Base-by-base conservation (phyloP, 2,888 invertebrate species). In the Cerastoderma edule region DNA sequence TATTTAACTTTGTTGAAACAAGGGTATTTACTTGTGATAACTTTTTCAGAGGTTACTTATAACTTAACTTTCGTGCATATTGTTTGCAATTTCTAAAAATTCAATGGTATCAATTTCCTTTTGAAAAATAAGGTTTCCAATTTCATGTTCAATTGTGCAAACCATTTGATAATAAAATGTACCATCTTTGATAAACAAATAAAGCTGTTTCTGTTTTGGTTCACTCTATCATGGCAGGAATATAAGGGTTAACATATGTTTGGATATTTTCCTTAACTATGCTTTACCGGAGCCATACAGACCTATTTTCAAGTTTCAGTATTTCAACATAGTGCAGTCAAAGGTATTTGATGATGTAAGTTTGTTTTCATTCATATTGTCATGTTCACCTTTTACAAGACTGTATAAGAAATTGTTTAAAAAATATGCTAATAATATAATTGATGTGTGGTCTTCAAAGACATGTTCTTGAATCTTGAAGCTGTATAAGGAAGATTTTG, bases 281-380 rank as follows among this genome's bases (percentile, higher is more conserved):
- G 6, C 33, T 22, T 5, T n/a, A 66, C 50, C 66, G 32, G 66
- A 66, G 22, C 48, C 32, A 35, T 92, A 80, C 74, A 82, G 89
- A 65, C 33, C 68, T 50, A 76, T 92, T 22, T 92, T 92, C 76
- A 79, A 72, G n/a, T 95, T 95, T 92, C 94, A 94, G 32, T 94
- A 94, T 89, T 96, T 96, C 92, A 96, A 96, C 92, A 89, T 94
- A 44, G 95, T 96, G 5, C 96, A 97, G 89, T 96, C 96, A 0
- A 93, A 93, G 83, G 94, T 96, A 13, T 94, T 96, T 77, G 95
- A 96, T 88, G 95, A 95, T 85, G 95, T 95, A 85, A 89, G 90
- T 88, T 73, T 53, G 1, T 39, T 35, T 39, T 48, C 63, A 10
- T n/a, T 30, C 13, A n/a, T n/a, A n/a, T n/a, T n/a, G n/a, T n/a